Percentiles rank a stretch among this genome's conserved stretches.
phyloP scores from a whole-genome alignment of 2,888 invertebrate genomes.

The Scaptomyza reducta region DNA sequence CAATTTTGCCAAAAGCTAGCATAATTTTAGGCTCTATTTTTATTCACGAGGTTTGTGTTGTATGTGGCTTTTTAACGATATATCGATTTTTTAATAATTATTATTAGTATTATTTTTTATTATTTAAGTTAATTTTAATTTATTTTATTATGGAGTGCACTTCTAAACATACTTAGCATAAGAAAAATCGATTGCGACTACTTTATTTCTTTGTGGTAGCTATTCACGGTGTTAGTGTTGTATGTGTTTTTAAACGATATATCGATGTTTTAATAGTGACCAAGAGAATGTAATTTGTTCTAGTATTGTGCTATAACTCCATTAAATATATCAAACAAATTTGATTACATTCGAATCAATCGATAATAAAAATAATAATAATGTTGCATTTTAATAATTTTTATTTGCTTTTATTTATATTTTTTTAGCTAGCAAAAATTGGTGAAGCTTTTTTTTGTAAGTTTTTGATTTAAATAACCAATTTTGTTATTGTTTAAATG shows the following conservation, averaged over 20 bases:
- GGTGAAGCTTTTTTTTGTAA: too few species aligned
- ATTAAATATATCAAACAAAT: too few species aligned
- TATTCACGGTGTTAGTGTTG: not conserved
- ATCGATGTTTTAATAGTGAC: not conserved
- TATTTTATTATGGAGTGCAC: not conserved
- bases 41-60: too few species aligned
- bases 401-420: not conserved
- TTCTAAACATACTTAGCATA: constrained; percentile 22
- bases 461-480: too few species aligned
- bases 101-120: too few species aligned
- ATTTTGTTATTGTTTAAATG: too few species aligned
- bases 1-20: too few species aligned
- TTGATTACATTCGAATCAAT: not conserved
- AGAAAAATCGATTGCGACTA: constrained; percentile 8
- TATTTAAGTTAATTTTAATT: too few species aligned
- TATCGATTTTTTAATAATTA: too few species aligned
- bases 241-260: not conserved
- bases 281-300: not conserved
- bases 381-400: not conserved
- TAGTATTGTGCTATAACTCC: too few species aligned
- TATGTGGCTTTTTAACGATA: too few species aligned
- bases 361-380: not conserved
- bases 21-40: too few species aligned
- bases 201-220: not conserved
- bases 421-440: not conserved